Conservation (phyloP, 2,113 vertebrate species). For the Pundamilia nyererei region DNA sequence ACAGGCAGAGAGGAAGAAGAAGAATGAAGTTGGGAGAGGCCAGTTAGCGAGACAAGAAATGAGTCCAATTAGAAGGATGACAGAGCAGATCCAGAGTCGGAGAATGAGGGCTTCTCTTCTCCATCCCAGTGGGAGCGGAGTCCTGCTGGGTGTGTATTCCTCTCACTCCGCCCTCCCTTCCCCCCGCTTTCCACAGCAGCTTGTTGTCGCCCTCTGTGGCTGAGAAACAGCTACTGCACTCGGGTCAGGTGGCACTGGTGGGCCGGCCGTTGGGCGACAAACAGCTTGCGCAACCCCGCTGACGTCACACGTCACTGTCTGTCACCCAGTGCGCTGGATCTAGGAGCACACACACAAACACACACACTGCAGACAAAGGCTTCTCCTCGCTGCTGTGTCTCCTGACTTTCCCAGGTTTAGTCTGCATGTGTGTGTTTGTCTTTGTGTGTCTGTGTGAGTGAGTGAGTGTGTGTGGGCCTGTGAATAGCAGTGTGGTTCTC, state of each 20-base stretch:
- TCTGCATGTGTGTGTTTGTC: not conserved
- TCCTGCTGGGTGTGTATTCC: not conserved
- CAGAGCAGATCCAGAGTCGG: not conserved
- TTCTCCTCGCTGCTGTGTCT: conserved; percentile 3
- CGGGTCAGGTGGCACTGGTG: not conserved
- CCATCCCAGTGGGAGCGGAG: not conserved
- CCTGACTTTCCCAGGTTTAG: conserved; percentile 33
- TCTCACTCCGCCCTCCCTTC: not conserved
- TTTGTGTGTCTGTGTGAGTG: not conserved
- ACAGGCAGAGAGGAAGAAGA: not conserved
- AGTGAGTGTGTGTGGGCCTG: not conserved
- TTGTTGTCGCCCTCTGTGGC: conserved; percentile 26
- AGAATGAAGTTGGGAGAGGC: not conserved
- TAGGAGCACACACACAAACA: not conserved
- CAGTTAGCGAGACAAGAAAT: not conserved
- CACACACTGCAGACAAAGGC: conserved; percentile 1
- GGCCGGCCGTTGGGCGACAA: conserved; percentile 34
- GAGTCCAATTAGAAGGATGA: not conserved
- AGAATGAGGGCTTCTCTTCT: not conserved
- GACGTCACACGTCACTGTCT: conserved; percentile 17
- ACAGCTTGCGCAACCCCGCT: conserved; percentile 64
- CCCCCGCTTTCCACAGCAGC: not conserved
- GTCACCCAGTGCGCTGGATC: not conserved
- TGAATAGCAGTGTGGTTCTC: not conserved
- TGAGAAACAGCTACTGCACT: not conserved